Conservation (phyloP, 1,140 invertebrate genomes). For the Drosophila melanica region DNA sequence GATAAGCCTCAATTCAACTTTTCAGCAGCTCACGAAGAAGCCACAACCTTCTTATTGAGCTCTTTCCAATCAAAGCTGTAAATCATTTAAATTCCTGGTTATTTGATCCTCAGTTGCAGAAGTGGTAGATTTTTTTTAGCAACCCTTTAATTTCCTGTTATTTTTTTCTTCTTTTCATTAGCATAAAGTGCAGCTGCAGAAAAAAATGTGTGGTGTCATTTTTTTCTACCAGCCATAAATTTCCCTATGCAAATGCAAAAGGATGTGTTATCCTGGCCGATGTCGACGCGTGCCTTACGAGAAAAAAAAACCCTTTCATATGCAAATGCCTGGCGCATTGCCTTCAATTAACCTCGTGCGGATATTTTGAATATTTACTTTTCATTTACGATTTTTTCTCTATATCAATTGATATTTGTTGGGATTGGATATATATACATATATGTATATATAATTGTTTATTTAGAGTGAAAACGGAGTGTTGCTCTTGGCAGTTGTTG, state of each 20-base stretch:
- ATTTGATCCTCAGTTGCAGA: constrained; percentile 20
- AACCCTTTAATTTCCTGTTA: constrained; percentile 29
- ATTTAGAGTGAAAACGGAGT: constrained; percentile 1
- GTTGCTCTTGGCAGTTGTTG: constrained; percentile 20
- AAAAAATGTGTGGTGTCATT: constrained; percentile 49
- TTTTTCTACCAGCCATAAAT: constrained; percentile 41
- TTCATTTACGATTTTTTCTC: constrained; percentile 1
- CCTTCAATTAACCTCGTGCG: constrained; percentile 36
- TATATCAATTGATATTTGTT: neutral
- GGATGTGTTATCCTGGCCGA: constrained; percentile 16
- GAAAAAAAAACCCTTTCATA: constrained; percentile 49
- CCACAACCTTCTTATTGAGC: no score
- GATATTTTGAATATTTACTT: constrained; percentile 9
- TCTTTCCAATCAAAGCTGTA: constrained; percentile 16
- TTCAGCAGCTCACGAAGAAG: no score
- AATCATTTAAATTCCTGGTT: constrained; percentile 21
- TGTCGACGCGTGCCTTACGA: constrained; percentile 31
- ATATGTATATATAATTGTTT: neutral
- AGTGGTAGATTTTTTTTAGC: constrained; percentile 26
- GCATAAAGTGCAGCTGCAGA: constrained; percentile 66
- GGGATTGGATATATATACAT: neutral
- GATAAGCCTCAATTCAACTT: neutral
- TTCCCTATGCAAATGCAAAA: constrained; percentile 41
- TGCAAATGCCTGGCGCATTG: constrained; percentile 33
- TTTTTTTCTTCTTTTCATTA: constrained; percentile 40